A percentile compares a stretch with the other conserved stretches of the same genome.
Conservation (phyloP, 2,113 vertebrate genomes). For the Hydrolagus affinis region DNA sequence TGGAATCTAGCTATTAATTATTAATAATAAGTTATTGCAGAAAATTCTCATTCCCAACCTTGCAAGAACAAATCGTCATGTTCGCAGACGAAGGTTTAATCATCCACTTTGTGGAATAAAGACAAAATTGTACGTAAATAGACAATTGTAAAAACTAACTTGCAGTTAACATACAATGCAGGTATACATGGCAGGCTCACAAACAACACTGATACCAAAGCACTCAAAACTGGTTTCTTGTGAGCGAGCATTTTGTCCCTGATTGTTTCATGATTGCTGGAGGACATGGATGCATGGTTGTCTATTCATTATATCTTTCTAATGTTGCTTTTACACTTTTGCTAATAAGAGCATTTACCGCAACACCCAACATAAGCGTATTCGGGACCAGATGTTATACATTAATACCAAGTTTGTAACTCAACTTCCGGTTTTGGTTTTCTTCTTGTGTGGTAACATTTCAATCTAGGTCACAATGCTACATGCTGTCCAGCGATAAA, state of each 20-base stretch:
- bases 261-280: neutral
- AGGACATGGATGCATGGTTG: neutral
- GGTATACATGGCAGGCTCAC: neutral
- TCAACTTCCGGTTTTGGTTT: constrained; percentile 11
- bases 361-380: neutral
- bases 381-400: neutral
- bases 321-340: neutral
- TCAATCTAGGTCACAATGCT: neutral
- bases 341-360: neutral
- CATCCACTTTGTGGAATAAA: neutral
- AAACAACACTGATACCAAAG: neutral
- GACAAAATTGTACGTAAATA: neutral
- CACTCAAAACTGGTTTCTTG: neutral
- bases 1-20: neutral
- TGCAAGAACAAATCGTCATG: neutral
- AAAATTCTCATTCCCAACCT: neutral
- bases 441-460: too few species aligned
- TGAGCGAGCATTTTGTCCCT: neutral
- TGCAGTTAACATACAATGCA: constrained; percentile 8
- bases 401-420: neutral
- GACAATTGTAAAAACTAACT: neutral
- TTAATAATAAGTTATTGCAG: neutral
- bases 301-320: neutral
- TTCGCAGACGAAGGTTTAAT: neutral
- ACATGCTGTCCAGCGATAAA: neutral